phyloP scores from a whole-genome alignment of 1,140 invertebrate genomes.

The Penaeus chinensis region DNA sequence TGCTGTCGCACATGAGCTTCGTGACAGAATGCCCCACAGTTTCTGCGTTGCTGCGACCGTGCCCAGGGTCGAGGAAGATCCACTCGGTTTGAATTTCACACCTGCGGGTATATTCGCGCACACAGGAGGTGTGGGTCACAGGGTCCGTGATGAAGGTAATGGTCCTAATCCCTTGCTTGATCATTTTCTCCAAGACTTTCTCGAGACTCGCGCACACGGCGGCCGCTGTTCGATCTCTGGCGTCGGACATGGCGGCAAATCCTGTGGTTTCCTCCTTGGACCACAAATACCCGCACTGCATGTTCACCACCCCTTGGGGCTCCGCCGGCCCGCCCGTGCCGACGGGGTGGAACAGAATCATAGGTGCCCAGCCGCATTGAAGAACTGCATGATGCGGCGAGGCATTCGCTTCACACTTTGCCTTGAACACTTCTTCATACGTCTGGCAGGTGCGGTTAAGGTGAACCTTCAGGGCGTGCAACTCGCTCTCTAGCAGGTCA shows the following conservation, averaged over 20 bases:
- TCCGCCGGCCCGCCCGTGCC: conserved; percentile 29
- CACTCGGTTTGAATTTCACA: conserved; percentile 11
- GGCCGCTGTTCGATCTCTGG: conserved; percentile 7
- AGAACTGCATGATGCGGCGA: conserved; percentile 29
- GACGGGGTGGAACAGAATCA: conserved; percentile 29
- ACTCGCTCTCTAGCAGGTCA: conserved; percentile 6
- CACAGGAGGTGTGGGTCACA: background rate
- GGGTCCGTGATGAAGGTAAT: conserved; percentile 25
- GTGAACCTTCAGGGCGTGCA: conserved; percentile 10
- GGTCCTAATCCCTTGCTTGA: conserved; percentile 12
- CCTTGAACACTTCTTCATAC: conserved; percentile 24
- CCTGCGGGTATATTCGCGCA: conserved; percentile 7
- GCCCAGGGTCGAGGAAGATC: conserved; percentile 34
- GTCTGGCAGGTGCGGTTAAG: conserved; percentile 4
- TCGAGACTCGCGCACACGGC: conserved; percentile 40
- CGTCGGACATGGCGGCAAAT: conserved; percentile 29
- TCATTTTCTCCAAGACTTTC: conserved; percentile 1
- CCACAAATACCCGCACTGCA: conserved; percentile 38
- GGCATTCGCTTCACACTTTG: conserved; percentile 31
- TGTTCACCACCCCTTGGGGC: conserved; percentile 15
- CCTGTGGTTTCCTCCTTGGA: conserved; percentile 18
- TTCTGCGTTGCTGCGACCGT: conserved; percentile 24
- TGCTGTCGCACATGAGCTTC: conserved; percentile 35
- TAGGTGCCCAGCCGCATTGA: conserved; percentile 33
- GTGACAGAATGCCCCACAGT: conserved; percentile 25